Base-by-base conservation (phyloP, 2,113 vertebrate genomes). In the Alaudala cheleensis region DNA sequence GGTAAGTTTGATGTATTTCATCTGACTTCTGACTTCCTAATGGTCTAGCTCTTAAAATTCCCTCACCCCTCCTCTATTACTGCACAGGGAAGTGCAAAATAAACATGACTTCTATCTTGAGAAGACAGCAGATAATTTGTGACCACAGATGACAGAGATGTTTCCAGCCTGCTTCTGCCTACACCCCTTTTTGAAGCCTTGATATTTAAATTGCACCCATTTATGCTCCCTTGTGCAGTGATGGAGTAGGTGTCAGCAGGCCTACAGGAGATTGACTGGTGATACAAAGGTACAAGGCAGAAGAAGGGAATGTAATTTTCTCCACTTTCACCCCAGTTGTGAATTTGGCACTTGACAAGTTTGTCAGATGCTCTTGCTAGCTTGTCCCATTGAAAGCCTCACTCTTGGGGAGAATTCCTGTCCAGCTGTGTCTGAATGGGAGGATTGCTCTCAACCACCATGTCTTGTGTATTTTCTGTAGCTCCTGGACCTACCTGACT, bases 201-300 rank as follows among this genome's bases (percentile, higher is more conserved):
- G 81, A 80, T 95, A 88, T 94, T 90, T 80, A 95, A 88, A 95
- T 88, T 90, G 9, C 42, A 78, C 47, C 24, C 64, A 66, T 90
- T 95, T 82, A 86, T 50, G 20, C 17, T 96, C 26, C 21, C 71
- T 37, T 62, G 29, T 53, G 44, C 39, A 37, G 65, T 77, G 87
- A 57, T 62, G 34, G 50, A 76, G 60, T 70, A 82, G 74, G 79
- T 91, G 85, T 90, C 47, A 88, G 58, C 18, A 93, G 42, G 12
- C 58, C 61, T n/a, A 8, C 0, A 4, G 58, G 39, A 93, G 74
- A 58, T 7, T 85, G 50, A 47, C 47, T 72, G 70, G 29, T 66
- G 85, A 95, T 82, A 81, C 33, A 69, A 74, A 79, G 11, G 40
- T 79, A 85, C 47, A 62, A 39, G 47, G 61, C 34, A 82, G n/a